These are phyloP conservation scores for Dorcus parallelipipedus DNA, from an alignment of 2,888 invertebrate species.

Conservation along the genomic window DNA sequence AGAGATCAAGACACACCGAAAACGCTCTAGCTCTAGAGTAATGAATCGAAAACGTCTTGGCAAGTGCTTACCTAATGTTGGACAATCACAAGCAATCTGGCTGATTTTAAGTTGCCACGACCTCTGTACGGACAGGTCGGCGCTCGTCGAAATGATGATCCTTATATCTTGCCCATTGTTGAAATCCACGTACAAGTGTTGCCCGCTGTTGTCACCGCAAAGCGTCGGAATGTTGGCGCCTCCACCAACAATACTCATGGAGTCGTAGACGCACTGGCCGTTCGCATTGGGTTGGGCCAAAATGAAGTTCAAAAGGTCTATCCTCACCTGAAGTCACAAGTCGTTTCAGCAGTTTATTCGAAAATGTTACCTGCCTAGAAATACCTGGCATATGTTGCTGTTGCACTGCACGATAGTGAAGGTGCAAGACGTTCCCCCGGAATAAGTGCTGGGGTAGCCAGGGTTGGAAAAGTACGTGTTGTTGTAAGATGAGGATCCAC, in stretches of 20 bases:
- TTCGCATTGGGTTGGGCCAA: conserved; percentile 71
- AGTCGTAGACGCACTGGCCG: conserved; percentile 69
- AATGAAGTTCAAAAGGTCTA: conserved; percentile 73
- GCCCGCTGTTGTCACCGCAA: conserved; percentile 79
- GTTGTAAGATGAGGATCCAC: conserved; percentile 66
- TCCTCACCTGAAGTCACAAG: conserved; percentile 59
- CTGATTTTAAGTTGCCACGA: conserved; percentile 73
- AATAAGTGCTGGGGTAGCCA: conserved; percentile 68
- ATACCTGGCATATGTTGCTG: conserved; percentile 66
- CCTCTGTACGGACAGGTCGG: conserved; percentile 58
- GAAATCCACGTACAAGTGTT: conserved; percentile 75
- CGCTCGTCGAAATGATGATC: conserved; percentile 63
- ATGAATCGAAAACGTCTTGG: too few species aligned
- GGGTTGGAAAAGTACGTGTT: conserved; percentile 83
- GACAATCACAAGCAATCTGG: conserved; percentile 71
- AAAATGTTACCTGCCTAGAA: too few species aligned
- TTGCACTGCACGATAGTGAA: conserved; percentile 70
- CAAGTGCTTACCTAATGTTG: conserved; percentile 56
- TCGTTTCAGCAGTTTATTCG: not conserved
- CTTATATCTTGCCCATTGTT: conserved; percentile 65
- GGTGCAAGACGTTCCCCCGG: conserved; percentile 67
- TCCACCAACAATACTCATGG: conserved; percentile 66
- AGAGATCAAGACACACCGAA: too few species aligned
- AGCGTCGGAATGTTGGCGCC: conserved; percentile 69
- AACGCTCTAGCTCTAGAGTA: too few species aligned